Conservation (phyloP, 2,113 vertebrate species). For the Tursiops truncatus region DNA sequence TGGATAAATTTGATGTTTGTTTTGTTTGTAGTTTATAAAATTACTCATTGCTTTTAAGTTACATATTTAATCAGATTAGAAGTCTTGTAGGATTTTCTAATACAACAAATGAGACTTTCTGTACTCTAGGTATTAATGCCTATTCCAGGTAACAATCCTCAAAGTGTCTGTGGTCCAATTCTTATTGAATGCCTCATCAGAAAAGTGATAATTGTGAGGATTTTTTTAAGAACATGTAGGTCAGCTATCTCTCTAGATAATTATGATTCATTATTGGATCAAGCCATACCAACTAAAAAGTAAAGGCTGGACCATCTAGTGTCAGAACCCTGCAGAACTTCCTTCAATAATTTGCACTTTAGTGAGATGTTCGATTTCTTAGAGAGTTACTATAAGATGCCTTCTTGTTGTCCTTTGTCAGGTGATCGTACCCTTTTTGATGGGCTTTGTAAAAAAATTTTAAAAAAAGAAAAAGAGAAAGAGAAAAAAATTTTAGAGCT, state of each 20-base stretch:
- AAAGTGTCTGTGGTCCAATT: not conserved
- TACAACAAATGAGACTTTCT: not conserved
- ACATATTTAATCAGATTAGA: not conserved
- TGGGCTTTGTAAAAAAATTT: not conserved
- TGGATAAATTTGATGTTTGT: not conserved
- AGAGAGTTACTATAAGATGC: not conserved
- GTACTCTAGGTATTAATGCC: not conserved
- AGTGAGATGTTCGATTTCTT: not conserved
- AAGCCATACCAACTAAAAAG: not conserved
- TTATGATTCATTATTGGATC: not conserved
- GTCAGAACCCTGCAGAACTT: not conserved
- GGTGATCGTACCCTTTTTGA: not conserved
- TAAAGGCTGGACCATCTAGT: not conserved
- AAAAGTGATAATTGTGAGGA: not conserved
- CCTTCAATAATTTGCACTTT: constrained; percentile 16
- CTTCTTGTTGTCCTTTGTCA: not conserved
- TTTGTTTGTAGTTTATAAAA: constrained; percentile 24
- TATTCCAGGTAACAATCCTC: not conserved
- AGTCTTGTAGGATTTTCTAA: not conserved
- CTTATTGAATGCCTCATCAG: not conserved
- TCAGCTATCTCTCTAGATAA: not conserved
- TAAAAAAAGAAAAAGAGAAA: not conserved
- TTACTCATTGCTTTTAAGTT: not conserved
- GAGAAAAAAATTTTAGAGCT: not conserved
- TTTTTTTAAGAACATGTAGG: not conserved